Conservation (phyloP, 2,888 invertebrate genomes). For the Epicampocera succincta region DNA sequence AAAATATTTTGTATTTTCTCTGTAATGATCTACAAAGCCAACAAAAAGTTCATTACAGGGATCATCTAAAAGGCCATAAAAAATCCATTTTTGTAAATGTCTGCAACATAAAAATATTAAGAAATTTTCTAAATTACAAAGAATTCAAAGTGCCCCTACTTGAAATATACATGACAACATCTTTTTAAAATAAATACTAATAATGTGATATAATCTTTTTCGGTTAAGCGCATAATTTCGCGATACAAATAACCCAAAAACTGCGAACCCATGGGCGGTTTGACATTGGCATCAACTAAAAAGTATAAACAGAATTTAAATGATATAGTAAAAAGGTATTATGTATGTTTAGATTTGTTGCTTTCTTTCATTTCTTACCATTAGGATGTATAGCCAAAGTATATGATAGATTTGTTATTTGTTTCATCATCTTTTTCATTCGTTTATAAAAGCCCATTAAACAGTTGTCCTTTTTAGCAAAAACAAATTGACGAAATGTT, state of each 20-base stretch:
- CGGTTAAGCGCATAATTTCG: slow-evolving; percentile 76
- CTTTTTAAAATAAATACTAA: slow-evolving; percentile 78
- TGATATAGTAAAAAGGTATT: no score
- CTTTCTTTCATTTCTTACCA: slow-evolving; percentile 71
- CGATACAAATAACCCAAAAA: slow-evolving; percentile 79
- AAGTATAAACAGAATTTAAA: not conserved
- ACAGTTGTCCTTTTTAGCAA: slow-evolving; percentile 73
- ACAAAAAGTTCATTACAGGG: slow-evolving; percentile 93
- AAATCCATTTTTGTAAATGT: slow-evolving; percentile 90
- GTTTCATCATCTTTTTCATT: slow-evolving; percentile 75
- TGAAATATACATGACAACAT: slow-evolving; percentile 80
- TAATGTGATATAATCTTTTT: slow-evolving; percentile 76
- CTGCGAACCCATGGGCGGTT: slow-evolving; percentile 76
- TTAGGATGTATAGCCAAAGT: slow-evolving; percentile 76
- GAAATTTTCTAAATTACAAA: not conserved
- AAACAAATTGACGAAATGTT: slow-evolving; percentile 83
- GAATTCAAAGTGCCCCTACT: slow-evolving; percentile 70
- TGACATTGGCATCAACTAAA: slow-evolving; percentile 73
- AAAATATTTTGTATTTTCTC: slow-evolving; percentile 79
- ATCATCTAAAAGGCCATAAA: slow-evolving; percentile 91
- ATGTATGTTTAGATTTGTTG: not conserved
- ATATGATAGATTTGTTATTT: slow-evolving; percentile 76
- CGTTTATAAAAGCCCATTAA: slow-evolving; percentile 75
- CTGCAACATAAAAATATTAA: slow-evolving; percentile 52
- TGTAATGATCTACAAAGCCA: slow-evolving; percentile 75